Percentiles rank a stretch among this genome's conserved stretches.
Evolutionary conservation across 2,797 vertebrate species (phyloP).

Genomic region (Pelobates cultripes): DNA sequence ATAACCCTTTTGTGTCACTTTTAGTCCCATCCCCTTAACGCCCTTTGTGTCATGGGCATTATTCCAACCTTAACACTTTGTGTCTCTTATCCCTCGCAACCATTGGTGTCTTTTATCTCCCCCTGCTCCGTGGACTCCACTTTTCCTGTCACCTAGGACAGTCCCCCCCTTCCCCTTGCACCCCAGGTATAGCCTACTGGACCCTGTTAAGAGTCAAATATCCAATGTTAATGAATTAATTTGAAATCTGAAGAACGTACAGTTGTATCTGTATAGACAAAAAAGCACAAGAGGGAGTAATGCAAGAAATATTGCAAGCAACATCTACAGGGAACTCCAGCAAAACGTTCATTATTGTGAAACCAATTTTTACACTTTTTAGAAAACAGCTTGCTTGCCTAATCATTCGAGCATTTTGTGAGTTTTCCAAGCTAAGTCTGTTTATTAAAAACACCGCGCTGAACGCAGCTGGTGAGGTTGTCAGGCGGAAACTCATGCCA

Average conservation of each 20-base stretch:
- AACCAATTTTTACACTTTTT: slow-evolving; percentile 30
- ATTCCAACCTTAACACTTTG: no score
- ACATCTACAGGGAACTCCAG: slow-evolving; percentile 6
- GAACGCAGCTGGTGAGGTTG: slow-evolving; percentile 51
- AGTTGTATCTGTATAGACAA: neutral
- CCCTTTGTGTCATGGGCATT: no score
- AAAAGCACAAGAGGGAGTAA: neutral
- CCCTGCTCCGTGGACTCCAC: no score
- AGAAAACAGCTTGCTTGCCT: slow-evolving; percentile 50
- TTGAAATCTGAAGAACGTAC: neutral
- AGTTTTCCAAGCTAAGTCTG: slow-evolving; percentile 52
- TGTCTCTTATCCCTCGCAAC: no score
- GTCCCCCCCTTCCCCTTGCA: no score
- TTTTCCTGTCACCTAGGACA: no score
- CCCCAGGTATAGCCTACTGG: no score
- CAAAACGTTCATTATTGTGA: slow-evolving; percentile 18
- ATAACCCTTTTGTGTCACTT: no score
- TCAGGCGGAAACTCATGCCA: slow-evolving; percentile 47
- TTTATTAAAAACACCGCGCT: slow-evolving; percentile 52
- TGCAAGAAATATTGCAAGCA: neutral
- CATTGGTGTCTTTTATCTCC: no score
- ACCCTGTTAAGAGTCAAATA: no score
- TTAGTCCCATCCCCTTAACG: no score
- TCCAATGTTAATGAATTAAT: neutral
- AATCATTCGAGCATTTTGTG: slow-evolving; percentile 53